Conservation (phyloP, 1,140 invertebrate species). For the roundworm (Caenorhabditis elegans) region DNA sequence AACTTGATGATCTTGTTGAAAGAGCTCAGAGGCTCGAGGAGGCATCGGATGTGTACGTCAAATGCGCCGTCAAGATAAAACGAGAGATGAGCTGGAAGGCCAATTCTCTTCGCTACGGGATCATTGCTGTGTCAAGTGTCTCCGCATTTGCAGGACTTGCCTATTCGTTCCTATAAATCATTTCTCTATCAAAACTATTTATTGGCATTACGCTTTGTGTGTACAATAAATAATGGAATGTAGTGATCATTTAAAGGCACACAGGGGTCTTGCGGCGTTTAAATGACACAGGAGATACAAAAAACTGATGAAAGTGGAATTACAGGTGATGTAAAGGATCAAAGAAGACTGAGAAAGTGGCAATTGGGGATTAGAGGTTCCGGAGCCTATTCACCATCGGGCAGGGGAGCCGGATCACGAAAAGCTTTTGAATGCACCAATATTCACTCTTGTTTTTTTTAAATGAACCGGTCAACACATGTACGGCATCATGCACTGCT, state of each 20-base stretch:
- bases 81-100: background rate
- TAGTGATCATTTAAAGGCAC: too few species aligned
- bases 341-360: too few species aligned
- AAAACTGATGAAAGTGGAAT: too few species aligned
- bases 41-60: conserved; percentile 17
- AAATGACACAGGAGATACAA: too few species aligned
- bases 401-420: conserved; percentile 57
- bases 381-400: conserved; percentile 3
- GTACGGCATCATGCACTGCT: too few species aligned
- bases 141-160: background rate
- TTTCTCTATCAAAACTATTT: conserved; percentile 1
- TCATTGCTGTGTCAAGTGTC: background rate
- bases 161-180: background rate
- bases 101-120: background rate
- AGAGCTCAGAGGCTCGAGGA: background rate
- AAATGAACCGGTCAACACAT: too few species aligned
- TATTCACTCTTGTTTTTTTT: too few species aligned
- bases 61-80: conserved; percentile 5
- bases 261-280: too few species aligned
- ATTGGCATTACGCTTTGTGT: background rate
- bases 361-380: too few species aligned
- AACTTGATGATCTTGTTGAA: conserved; percentile 8
- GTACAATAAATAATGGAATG: conserved; percentile 26
- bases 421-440: conserved; percentile 78
- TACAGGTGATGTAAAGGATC: too few species aligned